Base-by-base conservation (phyloP, 2,888 invertebrate species). In the Watsonalla binaria region DNA sequence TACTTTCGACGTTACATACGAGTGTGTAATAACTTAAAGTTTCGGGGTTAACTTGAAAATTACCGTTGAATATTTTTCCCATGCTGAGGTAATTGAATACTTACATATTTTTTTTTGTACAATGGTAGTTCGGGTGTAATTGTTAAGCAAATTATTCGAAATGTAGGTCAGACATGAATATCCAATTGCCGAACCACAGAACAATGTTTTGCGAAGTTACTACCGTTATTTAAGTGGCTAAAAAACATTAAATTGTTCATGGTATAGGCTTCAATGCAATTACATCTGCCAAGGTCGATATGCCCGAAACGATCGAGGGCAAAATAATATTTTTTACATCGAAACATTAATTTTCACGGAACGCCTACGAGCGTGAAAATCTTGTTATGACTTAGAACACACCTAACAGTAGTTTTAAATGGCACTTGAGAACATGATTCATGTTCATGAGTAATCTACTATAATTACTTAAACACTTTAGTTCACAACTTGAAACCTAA, bases 281-380 rank as follows among this genome's bases (percentile, higher is more conserved):
- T 54, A 69, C 54, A 51, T 55, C 66, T 63, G 60, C 58, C 60
- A 62, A 60, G 57, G 55, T 60, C 65, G 57, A 56, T 68, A 66
- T 54, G 52, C 35, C 35, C 13, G 5, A 13, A 47, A 35, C 47
- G 34, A 35, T 47, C 47, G 34, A n/a, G 33, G 42, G 42, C 42
- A 11, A 42, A 42, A 42, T 42, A 11, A 42, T 42, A 42, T 1
- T 11, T 42, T 8, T 8, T 11, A 42, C 42, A 42, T 35, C 35
- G 5, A 34, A 34, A 47, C 13, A 47, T n/a, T 35, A 35, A 13
- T 47, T 47, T 35, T 2, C 47, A 35, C 6, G 6, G 47, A 47
- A 35, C 47, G 35, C 47, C 13, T 11, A 47, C 34, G 34, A 42
- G 42, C 11, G 42, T 47, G 47, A 0, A 35, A 47, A 24, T n/a